Evolutionary conservation across 2,888 invertebrate genomes (phyloP).

Genomic region (Drosophila recens): DNA sequence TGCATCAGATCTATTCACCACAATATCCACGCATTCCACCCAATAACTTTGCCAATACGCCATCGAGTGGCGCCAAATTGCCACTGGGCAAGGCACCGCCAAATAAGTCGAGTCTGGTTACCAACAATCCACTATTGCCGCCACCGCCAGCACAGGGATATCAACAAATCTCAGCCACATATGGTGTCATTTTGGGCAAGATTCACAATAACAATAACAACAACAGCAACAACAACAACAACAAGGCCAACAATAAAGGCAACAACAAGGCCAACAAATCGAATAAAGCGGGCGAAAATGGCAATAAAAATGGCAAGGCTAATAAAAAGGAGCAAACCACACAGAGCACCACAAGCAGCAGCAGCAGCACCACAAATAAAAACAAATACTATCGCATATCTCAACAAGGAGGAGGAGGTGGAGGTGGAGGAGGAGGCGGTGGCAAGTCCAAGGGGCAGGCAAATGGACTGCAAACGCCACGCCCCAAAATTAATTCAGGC

Average conservation of each 20-base stretch:
- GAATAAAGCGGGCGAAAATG: conserved; percentile 49
- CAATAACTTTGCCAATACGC: conserved; percentile 76
- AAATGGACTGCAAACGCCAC: conserved; percentile 63
- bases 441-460: conserved; percentile 62
- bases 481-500: conserved; percentile 67
- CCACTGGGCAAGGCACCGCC: conserved; percentile 68
- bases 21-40: conserved; percentile 84
- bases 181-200: conserved; percentile 78
- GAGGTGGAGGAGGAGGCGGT: conserved; percentile 19
- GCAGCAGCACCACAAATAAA: conserved; percentile 61
- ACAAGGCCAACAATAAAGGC: conserved; percentile 49
- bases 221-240: conserved; percentile 38
- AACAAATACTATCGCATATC: conserved; percentile 84
- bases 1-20: conserved; percentile 84
- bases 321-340: conserved; percentile 67
- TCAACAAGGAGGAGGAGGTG: conserved; percentile 50
- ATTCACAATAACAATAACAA: conserved; percentile 58
- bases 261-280: conserved; percentile 56
- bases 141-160: conserved; percentile 70
- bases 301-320: conserved; percentile 48
- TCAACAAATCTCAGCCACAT: conserved; percentile 83
- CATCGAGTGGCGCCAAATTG: conserved; percentile 60
- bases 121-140: conserved; percentile 69
- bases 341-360: conserved; percentile 23
- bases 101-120: conserved; percentile 76